A percentile compares a stretch with the other conserved stretches of the same genome.
Conservation (phyloP, 2,888 invertebrate species). For the Drosophila subquinaria region DNA sequence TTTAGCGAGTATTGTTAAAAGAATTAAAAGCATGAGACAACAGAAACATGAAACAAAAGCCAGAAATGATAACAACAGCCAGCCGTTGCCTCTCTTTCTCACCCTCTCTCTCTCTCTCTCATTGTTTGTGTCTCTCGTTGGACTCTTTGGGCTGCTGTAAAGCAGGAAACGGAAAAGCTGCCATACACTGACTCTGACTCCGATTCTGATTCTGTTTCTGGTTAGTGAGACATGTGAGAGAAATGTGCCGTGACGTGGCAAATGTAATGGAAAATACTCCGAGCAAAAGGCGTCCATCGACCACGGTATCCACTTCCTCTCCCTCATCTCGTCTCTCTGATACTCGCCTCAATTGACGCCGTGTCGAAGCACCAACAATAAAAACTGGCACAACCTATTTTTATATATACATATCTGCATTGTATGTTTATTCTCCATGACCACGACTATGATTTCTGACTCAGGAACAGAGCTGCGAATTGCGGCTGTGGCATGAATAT, state of each 20-base stretch:
- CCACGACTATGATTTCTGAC: constrained; percentile 60
- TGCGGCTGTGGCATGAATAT: constrained; percentile 11
- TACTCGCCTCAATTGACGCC: constrained; percentile 42
- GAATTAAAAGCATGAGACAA: constrained; percentile 74
- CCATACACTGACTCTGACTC: constrained; percentile 39
- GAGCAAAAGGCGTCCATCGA: constrained; percentile 26
- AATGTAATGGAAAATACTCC: constrained; percentile 76
- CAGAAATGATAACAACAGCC: constrained; percentile 68
- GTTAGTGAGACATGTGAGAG: constrained; percentile 65
- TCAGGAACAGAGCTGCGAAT: constrained; percentile 11
- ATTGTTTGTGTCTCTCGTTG: background rate
- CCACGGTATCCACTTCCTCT: background rate
- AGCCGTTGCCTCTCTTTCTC: constrained; percentile 3
- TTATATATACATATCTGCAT: constrained; percentile 38
- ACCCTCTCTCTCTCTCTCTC: background rate
- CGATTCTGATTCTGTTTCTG: constrained; percentile 38
- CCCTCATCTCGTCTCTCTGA: background rate
- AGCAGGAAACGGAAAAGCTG: constrained; percentile 60
- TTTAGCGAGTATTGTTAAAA: constrained; percentile 77
- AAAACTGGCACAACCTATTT: constrained; percentile 51
- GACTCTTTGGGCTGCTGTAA: constrained; percentile 12
- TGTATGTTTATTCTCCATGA: constrained; percentile 59
- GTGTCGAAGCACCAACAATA: constrained; percentile 54
- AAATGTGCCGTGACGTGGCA: constrained; percentile 77
- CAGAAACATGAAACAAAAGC: constrained; percentile 70